A percentile compares a stretch with the other conserved stretches of the same genome.
Conservation (phyloP, 2,888 invertebrate species). For the Xestia sexstrigata region DNA sequence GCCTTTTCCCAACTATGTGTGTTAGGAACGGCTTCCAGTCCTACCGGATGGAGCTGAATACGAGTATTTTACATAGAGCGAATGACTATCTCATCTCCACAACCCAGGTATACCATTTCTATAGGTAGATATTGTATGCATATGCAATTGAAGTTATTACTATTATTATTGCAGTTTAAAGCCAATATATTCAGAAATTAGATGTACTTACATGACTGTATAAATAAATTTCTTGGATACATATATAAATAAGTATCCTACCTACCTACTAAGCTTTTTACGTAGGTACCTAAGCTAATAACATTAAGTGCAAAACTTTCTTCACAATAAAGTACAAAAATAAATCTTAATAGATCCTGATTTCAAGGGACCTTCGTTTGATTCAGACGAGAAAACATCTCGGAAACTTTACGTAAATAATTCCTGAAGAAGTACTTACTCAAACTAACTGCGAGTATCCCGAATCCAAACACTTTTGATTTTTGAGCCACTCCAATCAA, state of each 20-base stretch:
- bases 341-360: not conserved
- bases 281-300: not conserved
- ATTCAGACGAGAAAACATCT: constrained; percentile 28
- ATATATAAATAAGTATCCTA: too few species aligned
- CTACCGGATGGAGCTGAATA: too few species aligned
- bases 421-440: constrained; percentile 26
- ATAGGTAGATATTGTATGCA: not conserved
- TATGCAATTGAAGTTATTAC: not conserved
- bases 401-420: constrained; percentile 44
- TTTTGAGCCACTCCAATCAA: constrained; percentile 20
- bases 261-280: not conserved
- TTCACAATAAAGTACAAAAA: not conserved
- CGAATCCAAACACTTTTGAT: constrained; percentile 28
- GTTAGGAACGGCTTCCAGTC: not conserved
- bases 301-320: not conserved
- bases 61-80: too few species aligned
- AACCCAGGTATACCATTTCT: not conserved
- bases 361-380: constrained; percentile 6
- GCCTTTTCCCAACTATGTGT: not conserved
- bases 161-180: not conserved
- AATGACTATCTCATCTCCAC: too few species aligned
- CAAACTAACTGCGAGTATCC: constrained; percentile 20
- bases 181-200: not conserved
- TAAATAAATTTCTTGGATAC: not conserved
- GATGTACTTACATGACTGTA: not conserved